These are phyloP conservation scores for Pantelozetes paolii DNA, from an alignment of 2,888 invertebrate genomes.

Conservation along the genomic window DNA sequence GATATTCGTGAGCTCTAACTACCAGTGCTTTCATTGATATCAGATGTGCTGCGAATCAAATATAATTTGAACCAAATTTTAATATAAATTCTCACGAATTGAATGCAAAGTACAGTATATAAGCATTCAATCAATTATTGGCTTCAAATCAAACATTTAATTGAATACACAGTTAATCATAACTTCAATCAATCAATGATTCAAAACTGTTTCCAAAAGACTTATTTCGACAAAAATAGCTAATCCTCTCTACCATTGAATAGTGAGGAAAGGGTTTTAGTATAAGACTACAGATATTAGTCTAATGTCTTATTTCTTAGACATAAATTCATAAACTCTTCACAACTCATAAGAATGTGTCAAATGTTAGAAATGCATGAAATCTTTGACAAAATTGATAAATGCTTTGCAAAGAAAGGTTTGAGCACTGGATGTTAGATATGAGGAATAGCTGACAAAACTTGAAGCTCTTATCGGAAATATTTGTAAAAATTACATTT, in stretches of 20 bases:
- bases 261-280: too few species aligned
- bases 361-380: not conserved
- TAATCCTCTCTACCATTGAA: too few species aligned
- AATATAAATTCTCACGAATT: slow-evolving; percentile 28
- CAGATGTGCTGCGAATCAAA: not conserved
- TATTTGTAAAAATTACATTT: slow-evolving; percentile 13
- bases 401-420: not conserved
- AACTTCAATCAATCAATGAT: too few species aligned
- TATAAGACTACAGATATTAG: too few species aligned
- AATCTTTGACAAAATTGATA: slow-evolving; percentile 9
- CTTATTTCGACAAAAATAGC: not conserved
- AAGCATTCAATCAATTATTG: not conserved
- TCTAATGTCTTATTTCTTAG: too few species aligned
- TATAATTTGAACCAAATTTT: not conserved
- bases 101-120: not conserved
- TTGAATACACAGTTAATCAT: too few species aligned
- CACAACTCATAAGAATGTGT: not conserved
- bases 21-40: not conserved
- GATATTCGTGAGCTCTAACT: not conserved
- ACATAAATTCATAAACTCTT: not conserved
- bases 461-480: not conserved
- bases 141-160: not conserved
- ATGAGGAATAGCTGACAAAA: not conserved
- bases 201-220: too few species aligned
- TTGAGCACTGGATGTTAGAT: not conserved